phyloP scores from a whole-genome alignment of 23 tunicate genomes.

The Ascidia mentula region DNA sequence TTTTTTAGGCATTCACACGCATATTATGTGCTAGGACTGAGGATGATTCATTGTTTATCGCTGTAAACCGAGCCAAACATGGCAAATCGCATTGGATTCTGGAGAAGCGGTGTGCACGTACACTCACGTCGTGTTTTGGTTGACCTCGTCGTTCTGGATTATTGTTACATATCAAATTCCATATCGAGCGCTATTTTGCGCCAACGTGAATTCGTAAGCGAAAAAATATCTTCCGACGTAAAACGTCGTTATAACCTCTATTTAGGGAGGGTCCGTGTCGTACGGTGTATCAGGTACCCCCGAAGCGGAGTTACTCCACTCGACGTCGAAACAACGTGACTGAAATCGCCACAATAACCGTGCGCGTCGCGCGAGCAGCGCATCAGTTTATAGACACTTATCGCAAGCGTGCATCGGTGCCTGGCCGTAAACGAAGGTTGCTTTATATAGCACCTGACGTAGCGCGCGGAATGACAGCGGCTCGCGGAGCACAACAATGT shows the following conservation, averaged over 20 bases:
- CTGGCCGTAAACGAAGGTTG: neutral
- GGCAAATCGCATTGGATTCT: neutral
- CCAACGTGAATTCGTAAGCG: too few species aligned
- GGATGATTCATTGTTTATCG: conserved; percentile 1
- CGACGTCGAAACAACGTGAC: conserved; percentile 1
- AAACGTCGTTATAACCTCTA: too few species aligned
- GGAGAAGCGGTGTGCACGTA: neutral
- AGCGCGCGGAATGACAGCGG: neutral
- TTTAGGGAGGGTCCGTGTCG: too few species aligned
- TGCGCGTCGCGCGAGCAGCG: conserved; percentile 8
- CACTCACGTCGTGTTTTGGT: too few species aligned
- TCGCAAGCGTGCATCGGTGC: conserved; percentile 1
- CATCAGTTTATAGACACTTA: neutral
- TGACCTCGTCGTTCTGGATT: too few species aligned
- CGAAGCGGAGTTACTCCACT: neutral
- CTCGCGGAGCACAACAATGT: conserved; percentile 3
- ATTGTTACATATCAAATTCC: too few species aligned
- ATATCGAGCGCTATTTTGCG: too few species aligned
- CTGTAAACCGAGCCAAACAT: neutral
- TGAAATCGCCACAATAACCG: neutral
- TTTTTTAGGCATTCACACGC: conserved; percentile 7
- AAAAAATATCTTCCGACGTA: too few species aligned
- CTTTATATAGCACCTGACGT: neutral
- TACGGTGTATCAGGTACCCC: too few species aligned
- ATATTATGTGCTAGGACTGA: neutral